Conservation (phyloP, 1,140 invertebrate genomes). For the Habropoda laboriosa region DNA sequence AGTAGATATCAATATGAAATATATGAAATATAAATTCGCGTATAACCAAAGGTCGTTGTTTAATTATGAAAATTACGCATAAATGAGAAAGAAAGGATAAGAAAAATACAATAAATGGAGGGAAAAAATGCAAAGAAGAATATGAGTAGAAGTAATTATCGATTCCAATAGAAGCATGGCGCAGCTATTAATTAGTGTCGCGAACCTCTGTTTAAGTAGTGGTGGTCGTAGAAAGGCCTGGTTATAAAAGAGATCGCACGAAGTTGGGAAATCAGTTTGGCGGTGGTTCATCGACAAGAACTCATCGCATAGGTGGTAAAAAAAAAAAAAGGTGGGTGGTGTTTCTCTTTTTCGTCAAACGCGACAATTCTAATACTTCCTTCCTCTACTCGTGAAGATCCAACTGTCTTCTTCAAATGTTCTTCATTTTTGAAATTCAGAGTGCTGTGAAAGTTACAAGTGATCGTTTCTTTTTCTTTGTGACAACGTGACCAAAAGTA, state of each 20-base stretch:
- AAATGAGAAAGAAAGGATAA: neutral
- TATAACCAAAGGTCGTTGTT: too few relatives aligned
- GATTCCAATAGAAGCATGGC: conserved; percentile 69
- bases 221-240: conserved; percentile 52
- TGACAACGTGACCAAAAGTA: neutral
- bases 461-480: neutral
- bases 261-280: conserved; percentile 69
- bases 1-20: too few relatives aligned
- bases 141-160: conserved; percentile 53
- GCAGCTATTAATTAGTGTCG: conserved; percentile 61
- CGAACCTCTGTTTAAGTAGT: conserved; percentile 36
- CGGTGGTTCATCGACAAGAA: conserved; percentile 73
- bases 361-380: too few relatives aligned
- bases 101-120: neutral
- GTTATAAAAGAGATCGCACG: conserved; percentile 76
- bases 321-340: conserved; percentile 69
- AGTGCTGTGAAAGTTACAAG: neutral
- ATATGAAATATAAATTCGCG: too few relatives aligned
- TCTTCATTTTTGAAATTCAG: neutral
- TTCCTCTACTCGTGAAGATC: neutral
- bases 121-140: neutral
- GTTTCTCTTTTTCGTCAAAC: neutral
- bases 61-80: neutral
- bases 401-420: neutral
- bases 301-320: conserved; percentile 45